Percentiles rank a stretch among this genome's conserved stretches.
Conservation (phyloP, 2,797 vertebrate species). For the Enteromius argenteus region DNA sequence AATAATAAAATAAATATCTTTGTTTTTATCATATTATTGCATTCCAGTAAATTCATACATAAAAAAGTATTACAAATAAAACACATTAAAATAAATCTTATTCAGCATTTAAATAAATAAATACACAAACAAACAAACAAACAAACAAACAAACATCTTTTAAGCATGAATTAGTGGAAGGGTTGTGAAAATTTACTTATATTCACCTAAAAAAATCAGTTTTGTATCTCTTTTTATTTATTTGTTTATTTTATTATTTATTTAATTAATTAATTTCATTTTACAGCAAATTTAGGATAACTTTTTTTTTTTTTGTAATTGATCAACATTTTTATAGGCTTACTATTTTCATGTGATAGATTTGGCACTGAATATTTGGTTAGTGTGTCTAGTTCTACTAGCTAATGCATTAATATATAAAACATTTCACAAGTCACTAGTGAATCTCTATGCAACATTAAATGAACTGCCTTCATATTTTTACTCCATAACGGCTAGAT, state of each 20-base stretch:
- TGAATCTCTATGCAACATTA: not conserved
- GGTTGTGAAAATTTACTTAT: too few species aligned
- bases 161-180: not conserved
- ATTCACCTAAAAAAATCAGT: not conserved
- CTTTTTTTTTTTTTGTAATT: not conserved
- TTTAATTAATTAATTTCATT: too few species aligned
- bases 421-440: not conserved
- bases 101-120: not conserved
- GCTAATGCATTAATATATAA: not conserved
- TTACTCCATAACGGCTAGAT: not conserved
- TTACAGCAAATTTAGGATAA: not conserved
- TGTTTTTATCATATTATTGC: not conserved
- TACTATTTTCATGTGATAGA: not conserved
- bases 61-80: not conserved
- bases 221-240: not conserved
- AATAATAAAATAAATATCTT: not conserved
- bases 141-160: not conserved
- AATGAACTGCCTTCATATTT: conserved; percentile 3
- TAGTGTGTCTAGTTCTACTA: not conserved
- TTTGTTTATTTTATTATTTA: not conserved
- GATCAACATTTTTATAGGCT: not conserved
- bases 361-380: not conserved
- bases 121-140: too few species aligned
- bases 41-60: not conserved
- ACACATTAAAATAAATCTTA: not conserved